These are phyloP conservation scores for Caenorhabditis angaria DNA, from an alignment of 2,888 invertebrate genomes.

Conservation along the genomic window DNA sequence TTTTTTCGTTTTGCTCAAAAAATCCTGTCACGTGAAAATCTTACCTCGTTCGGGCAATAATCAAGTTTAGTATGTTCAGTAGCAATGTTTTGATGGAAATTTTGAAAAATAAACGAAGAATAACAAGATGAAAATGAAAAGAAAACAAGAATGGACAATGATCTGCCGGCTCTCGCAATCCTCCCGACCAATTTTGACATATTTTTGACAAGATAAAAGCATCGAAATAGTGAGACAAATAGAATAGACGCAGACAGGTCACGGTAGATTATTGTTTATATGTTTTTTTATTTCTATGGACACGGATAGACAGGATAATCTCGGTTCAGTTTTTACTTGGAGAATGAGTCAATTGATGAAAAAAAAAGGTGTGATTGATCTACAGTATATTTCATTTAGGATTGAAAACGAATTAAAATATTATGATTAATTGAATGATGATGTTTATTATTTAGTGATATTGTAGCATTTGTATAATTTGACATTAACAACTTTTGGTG, in stretches of 20 bases:
- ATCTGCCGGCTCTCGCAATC: neutral
- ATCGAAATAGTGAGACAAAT: neutral
- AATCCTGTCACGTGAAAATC: too few relatives aligned
- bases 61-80: conserved; percentile 18
- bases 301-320: too few relatives aligned
- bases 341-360: too few relatives aligned
- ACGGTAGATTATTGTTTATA: neutral
- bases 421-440: neutral
- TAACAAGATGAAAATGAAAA: conserved; percentile 12
- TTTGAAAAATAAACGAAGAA: conserved; percentile 3
- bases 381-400: neutral
- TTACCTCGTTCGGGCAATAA: conserved; percentile 40
- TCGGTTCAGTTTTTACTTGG: too few relatives aligned
- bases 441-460: neutral
- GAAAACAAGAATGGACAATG: conserved; percentile 5
- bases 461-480: conserved; percentile 19
- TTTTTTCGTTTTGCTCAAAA: too few relatives aligned
- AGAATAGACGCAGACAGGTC: neutral
- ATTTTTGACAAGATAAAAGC: conserved; percentile 14
- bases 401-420: neutral
- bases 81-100: neutral
- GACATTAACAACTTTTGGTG: conserved; percentile 27
- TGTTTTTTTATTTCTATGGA: too few relatives aligned
- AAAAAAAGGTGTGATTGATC: too few relatives aligned
- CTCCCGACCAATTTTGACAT: conserved; percentile 34